Evolutionary conservation across 2,113 vertebrate genomes (phyloP).

Genomic region (Dendropsophus ebraccatus): DNA sequence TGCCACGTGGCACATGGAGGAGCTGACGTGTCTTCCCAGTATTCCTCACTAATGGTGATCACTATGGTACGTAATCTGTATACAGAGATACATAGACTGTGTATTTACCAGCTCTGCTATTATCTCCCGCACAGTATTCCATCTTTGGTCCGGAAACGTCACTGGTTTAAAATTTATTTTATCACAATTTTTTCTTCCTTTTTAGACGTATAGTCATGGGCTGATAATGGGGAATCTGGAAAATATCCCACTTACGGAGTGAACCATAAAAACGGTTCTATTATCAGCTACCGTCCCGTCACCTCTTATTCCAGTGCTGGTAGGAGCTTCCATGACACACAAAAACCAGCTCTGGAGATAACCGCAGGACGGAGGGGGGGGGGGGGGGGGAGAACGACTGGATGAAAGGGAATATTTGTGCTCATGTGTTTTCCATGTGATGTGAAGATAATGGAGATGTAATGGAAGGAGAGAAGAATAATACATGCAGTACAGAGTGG

Average conservation of each 20-base stretch:
- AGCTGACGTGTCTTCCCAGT: neutral
- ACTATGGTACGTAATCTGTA: neutral
- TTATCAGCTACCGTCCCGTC: neutral
- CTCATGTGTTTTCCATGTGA: neutral
- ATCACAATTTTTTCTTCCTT: neutral
- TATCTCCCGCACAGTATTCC: neutral
- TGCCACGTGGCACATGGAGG: no score
- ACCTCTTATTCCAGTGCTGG: neutral
- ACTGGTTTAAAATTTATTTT: neutral
- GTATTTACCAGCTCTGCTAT: neutral
- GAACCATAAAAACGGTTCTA: neutral
- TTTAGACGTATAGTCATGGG: neutral
- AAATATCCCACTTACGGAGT: neutral
- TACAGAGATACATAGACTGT: neutral
- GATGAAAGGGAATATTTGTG: neutral
- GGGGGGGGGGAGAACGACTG: neutral
- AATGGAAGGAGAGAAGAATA: neutral
- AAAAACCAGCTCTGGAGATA: neutral
- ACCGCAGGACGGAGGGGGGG: no score
- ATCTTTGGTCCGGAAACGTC: neutral
- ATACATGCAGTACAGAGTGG: no score
- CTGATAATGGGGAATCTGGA: slow-evolving; percentile 9
- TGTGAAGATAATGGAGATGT: neutral
- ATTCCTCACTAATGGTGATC: neutral
- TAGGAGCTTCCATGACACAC: neutral